Base-by-base conservation (phyloP, 2,797 vertebrate species). In the Enteromius trimaculatus region DNA sequence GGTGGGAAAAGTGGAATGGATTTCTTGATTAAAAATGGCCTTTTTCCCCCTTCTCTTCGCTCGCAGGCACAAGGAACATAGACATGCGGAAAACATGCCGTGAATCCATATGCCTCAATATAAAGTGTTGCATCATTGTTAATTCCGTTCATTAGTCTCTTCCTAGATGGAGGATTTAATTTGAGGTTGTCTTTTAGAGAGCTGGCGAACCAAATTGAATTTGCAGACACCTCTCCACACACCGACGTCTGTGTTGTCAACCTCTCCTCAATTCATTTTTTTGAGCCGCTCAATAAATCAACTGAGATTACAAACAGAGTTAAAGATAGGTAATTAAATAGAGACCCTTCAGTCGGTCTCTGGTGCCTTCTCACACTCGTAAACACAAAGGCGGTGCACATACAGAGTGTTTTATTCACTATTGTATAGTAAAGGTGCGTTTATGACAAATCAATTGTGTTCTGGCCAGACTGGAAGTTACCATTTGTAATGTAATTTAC, bases 11-110 rank as follows among this genome's bases (percentile, higher is more conserved):
- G 92, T 92, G 92, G 92, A 94, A 94, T 95, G 93, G 94, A 95
- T 95, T 94, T 95, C 94, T 95, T 95, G 94, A 95, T 95, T 95
- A 95, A 94, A 95, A 95, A 86, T 92, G 88, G 89, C 93, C 92
- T 90, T 93, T 90, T 86, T 26, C 92, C 87, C 90, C 84, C 88
- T 86, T 88, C 76, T 88, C 88, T 88, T 85, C 58, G 89, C 92
- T 80, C 88, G 88, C 87, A 78, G 89, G 91, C 89, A 90, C 86
- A 74, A 60, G 79, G 89, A 90, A 92, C 88, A 81, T 69, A 49
- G 74, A 79, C 76, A 58, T 90, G 85, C 86, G 72, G 90, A 90
- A 95, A 95, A 93, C 94, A 95, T 94, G 93, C 91, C 89, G 89
- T 86, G 94, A 95, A 95, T 95, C 92, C 92, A 92, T 94, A 95